phyloP scores from a whole-genome alignment of 2,113 vertebrate genomes.

The Hippocampus mohnikei region DNA sequence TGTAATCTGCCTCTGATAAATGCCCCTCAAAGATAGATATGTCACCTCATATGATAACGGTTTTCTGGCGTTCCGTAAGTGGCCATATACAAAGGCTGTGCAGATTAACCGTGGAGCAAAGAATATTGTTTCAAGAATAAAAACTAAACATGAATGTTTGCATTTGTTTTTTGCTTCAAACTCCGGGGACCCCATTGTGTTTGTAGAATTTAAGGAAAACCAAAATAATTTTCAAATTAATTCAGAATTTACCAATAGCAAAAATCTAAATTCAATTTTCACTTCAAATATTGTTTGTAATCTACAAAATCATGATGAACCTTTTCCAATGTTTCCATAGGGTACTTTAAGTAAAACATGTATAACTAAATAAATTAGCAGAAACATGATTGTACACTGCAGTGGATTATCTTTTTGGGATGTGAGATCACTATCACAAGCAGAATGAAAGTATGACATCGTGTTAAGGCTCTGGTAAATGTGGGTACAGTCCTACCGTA shows the following conservation, averaged over 20 bases:
- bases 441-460: conserved; percentile 41
- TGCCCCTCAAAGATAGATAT: conserved; percentile 74
- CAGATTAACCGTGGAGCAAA: conserved; percentile 58
- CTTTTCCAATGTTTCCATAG: conserved; percentile 16
- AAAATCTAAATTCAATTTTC: not conserved
- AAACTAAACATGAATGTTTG: conserved; percentile 24
- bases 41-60: conserved; percentile 76
- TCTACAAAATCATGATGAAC: not conserved
- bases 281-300: not conserved
- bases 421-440: conserved; percentile 43
- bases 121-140: conserved; percentile 41
- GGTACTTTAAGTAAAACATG: conserved; percentile 16
- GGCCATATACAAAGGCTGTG: conserved; percentile 61
- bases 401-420: conserved; percentile 34
- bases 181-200: not conserved
- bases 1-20: conserved; percentile 76
- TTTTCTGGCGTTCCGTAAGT: conserved; percentile 64
- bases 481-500: conserved; percentile 37
- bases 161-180: conserved; percentile 25
- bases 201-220: not conserved
- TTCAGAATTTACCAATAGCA: not conserved
- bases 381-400: conserved; percentile 16
- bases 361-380: not conserved
- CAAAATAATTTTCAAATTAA: not conserved
- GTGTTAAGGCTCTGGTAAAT: conserved; percentile 30